Percentiles rank a stretch among this genome's conserved stretches.
Conservation (phyloP, 2,113 vertebrate genomes). For the Elephantulus edwardii region DNA sequence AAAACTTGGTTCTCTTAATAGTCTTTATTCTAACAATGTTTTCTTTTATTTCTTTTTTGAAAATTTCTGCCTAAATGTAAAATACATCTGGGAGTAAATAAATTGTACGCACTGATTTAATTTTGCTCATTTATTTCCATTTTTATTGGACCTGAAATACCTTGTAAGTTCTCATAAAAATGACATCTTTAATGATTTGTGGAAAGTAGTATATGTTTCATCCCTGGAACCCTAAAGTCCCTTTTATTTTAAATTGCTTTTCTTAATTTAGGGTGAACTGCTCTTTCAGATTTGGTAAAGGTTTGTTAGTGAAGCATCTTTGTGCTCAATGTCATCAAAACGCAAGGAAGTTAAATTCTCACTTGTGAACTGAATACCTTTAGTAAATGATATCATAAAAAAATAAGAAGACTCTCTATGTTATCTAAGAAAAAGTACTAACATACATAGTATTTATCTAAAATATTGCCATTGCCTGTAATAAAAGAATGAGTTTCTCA, state of each 20-base stretch:
- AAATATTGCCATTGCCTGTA: slow-evolving; percentile 55
- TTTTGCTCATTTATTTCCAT: no score
- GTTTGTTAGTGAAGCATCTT: slow-evolving; percentile 60
- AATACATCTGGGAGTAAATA: no score
- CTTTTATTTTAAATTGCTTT: background rate
- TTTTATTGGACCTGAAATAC: background rate
- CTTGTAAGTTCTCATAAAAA: background rate
- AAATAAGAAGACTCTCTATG: slow-evolving; percentile 14
- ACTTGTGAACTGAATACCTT: slow-evolving; percentile 64
- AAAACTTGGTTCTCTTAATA: no score
- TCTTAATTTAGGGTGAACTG: slow-evolving; percentile 36
- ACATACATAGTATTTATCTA: slow-evolving; percentile 66
- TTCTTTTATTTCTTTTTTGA: no score
- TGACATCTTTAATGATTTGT: background rate
- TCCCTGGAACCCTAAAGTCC: background rate
- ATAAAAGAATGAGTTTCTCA: slow-evolving; percentile 41
- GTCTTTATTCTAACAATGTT: no score
- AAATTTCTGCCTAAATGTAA: no score
- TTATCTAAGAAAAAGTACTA: slow-evolving; percentile 52
- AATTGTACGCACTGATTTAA: no score
- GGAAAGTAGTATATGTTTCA: background rate
- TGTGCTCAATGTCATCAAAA: slow-evolving; percentile 63
- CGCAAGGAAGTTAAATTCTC: background rate
- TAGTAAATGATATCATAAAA: slow-evolving; percentile 58
- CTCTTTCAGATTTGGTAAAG: slow-evolving; percentile 68